Evolutionary conservation across 2,888 invertebrate genomes (phyloP).

Genomic region (Saturnia pavonia): DNA sequence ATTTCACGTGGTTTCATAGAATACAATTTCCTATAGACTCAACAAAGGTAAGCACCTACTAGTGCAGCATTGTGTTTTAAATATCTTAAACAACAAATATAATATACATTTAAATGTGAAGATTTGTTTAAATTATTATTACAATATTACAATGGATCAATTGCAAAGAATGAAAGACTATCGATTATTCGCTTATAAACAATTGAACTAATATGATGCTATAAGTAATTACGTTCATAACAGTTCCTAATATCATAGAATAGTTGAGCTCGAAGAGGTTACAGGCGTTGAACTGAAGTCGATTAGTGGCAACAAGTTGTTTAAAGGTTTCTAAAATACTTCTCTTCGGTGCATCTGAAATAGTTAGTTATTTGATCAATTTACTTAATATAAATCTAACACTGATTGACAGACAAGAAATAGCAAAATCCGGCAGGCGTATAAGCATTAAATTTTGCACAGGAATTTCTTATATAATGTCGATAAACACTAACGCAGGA

Average conservation of each 20-base stretch:
- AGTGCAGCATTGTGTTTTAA: too few relatives aligned
- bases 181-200: constrained; percentile 26
- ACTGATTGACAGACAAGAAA: too few relatives aligned
- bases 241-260: constrained; percentile 50
- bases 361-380: not conserved
- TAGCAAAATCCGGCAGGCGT: too few relatives aligned
- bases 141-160: not conserved
- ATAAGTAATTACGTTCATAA: constrained; percentile 61
- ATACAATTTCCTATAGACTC: too few relatives aligned
- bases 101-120: too few relatives aligned
- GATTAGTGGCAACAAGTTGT: constrained; percentile 48
- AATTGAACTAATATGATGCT: constrained; percentile 62
- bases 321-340: constrained; percentile 51
- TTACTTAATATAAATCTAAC: not conserved
- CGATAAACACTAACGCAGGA: too few relatives aligned
- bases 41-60: too few relatives aligned
- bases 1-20: too few relatives aligned
- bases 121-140: too few relatives aligned
- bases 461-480: too few relatives aligned
- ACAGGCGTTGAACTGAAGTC: constrained; percentile 52
- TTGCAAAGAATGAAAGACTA: not conserved
- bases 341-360: constrained; percentile 46
- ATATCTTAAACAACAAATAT: too few relatives aligned
- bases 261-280: constrained; percentile 55
- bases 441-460: too few relatives aligned